Evolutionary conservation across 2,888 invertebrate species (phyloP), one percentile per base, ranked within the genome.

Genomic region (Apamea sordens): DNA sequence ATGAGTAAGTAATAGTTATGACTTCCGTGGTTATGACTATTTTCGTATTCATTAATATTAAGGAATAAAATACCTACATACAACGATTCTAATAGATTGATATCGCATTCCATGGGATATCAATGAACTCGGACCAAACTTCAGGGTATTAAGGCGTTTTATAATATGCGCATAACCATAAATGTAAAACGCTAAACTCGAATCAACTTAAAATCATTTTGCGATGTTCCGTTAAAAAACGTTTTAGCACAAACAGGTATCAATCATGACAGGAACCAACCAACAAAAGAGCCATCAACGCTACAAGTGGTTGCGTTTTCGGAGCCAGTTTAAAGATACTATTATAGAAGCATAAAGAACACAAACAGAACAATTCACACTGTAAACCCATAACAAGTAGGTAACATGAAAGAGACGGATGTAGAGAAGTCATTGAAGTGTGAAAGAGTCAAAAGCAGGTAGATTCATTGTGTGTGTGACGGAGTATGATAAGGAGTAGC

Each of bases 401-500:
- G n/a, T 82, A 65, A 67, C 65, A 70, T 28, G 88, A 89, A 77
- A 83, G 90, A 86, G 90, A 92, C 71, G 47, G 68, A 77, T 61
- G 85, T 84, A 90, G 80, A 56, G 53, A 71, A 81, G 61, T 82
- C 75, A 41, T 24, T 56, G 70, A 79, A 24, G 92, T 77, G 86
- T 63, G 88, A 92, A 82, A 86, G 92, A 88, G 91, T 82, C 77
- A 50, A 74, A 67, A 71, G 85, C 82, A 87, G 85, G 87, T 89
- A 89, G 79, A 86, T 64, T 83, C 83, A 82, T 83, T 90, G 86
- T 89, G 85, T 88, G 86, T 86, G 88, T 80, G 87, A 85, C 86
- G 89, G 86, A 86, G 89, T 89, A 84, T 91, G 93, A 93, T 93
- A 93, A 93, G 91, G 80, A 83, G 82, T 53, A 80, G n/a, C n/a